Conservation (phyloP, 1,140 invertebrate genomes). For the Drosophila biarmipes region DNA sequence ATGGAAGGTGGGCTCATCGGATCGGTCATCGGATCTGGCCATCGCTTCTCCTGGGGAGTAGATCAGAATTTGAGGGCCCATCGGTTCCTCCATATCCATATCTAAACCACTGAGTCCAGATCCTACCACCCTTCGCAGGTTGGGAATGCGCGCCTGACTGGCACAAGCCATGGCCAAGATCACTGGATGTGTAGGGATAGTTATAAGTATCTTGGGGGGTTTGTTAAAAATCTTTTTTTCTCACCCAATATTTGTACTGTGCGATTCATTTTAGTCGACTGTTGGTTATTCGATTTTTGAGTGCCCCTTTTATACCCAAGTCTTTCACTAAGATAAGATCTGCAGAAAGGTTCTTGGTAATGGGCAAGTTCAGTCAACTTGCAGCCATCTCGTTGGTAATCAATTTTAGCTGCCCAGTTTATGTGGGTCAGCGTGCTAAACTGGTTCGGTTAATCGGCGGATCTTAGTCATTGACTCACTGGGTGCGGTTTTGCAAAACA, state of each 20-base stretch:
- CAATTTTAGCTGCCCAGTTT: slow-evolving; percentile 45
- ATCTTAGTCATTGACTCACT: slow-evolving; percentile 28
- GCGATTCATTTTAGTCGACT: slow-evolving; percentile 47
- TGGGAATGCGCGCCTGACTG: slow-evolving; percentile 31
- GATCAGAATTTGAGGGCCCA: slow-evolving; percentile 49
- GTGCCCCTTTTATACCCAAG: slow-evolving; percentile 55
- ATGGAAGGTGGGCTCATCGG: slow-evolving; percentile 48
- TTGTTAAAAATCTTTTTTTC: not conserved
- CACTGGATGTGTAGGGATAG: slow-evolving; percentile 15
- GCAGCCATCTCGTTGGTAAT: slow-evolving; percentile 30
- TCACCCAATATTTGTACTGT: slow-evolving; percentile 52
- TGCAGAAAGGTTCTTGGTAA: slow-evolving; percentile 42
- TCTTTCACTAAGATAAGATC: slow-evolving; percentile 30
- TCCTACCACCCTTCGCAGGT: slow-evolving; percentile 17
- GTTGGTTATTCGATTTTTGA: not conserved
- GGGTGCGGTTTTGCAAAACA: slow-evolving; percentile 14
- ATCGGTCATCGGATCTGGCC: slow-evolving; percentile 16
- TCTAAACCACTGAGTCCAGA: slow-evolving; percentile 34
- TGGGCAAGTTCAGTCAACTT: slow-evolving; percentile 52
- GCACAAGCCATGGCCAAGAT: slow-evolving; percentile 26
- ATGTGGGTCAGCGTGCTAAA: slow-evolving; percentile 62
- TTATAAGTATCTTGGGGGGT: not conserved
- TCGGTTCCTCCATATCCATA: slow-evolving; percentile 7
- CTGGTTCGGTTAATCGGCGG: slow-evolving; percentile 24
- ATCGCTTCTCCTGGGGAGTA: slow-evolving; percentile 36